phyloP scores from a whole-genome alignment of 64 coral and sea anemone genomes.

The Exaiptasia diaphana region DNA sequence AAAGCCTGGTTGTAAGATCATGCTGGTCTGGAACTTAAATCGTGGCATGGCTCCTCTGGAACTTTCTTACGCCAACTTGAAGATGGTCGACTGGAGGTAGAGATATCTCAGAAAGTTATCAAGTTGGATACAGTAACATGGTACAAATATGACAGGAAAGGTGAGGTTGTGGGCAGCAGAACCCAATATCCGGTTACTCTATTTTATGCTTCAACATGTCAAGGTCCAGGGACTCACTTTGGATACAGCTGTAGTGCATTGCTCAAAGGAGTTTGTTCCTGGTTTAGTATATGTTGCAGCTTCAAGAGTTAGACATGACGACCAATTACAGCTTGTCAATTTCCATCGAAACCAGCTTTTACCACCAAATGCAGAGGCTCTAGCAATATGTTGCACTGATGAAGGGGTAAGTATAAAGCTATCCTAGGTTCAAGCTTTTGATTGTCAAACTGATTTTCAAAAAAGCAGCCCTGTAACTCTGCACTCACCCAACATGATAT shows the following conservation, averaged over 20 bases:
- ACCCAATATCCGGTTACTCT: neutral
- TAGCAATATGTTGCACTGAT: neutral
- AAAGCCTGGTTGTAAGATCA: neutral
- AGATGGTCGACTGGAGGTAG: neutral
- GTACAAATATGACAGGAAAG: neutral
- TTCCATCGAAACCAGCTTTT: neutral
- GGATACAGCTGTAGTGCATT: neutral
- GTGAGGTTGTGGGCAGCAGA: neutral
- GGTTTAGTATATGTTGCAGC: neutral
- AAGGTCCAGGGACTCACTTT: neutral
- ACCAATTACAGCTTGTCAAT: neutral
- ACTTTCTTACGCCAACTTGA: neutral
- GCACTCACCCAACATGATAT: too few relatives aligned
- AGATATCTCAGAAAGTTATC: neutral
- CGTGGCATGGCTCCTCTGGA: neutral
- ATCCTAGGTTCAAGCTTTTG: too few relatives aligned
- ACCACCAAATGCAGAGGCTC: neutral
- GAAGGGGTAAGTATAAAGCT: too few relatives aligned
- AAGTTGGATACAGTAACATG: neutral
- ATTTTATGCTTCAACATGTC: neutral
- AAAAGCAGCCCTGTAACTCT: too few relatives aligned
- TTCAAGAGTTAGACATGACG: neutral
- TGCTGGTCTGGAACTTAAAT: slow-evolving; percentile 26
- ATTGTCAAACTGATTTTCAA: too few relatives aligned
- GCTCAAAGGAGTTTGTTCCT: neutral